A percentile compares a stretch with the other conserved stretches of the same genome.
Conservation (phyloP, 2,888 invertebrate species). For the Lasioglossum zephyrum region DNA sequence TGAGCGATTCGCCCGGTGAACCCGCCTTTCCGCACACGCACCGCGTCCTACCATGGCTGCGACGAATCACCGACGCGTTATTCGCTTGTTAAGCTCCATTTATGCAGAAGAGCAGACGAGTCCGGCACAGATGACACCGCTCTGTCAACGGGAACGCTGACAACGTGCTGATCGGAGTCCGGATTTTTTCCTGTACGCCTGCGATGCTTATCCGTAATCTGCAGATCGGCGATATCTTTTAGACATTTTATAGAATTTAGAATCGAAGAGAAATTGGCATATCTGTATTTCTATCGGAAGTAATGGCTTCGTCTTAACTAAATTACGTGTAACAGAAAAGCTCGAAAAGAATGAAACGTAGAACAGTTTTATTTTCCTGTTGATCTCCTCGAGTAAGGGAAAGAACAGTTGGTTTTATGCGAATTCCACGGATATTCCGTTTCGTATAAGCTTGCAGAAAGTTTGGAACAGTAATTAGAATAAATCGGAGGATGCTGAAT, state of each 20-base stretch:
- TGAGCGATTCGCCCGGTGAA: constrained; percentile 4
- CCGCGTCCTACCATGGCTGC: not conserved
- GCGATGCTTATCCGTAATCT: not conserved
- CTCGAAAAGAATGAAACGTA: not conserved
- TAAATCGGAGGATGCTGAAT: not conserved
- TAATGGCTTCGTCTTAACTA: not conserved
- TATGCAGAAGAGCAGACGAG: not conserved
- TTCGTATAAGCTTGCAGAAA: not conserved
- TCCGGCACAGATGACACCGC: constrained; percentile 1
- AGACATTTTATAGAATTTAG: not conserved
- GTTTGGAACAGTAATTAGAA: not conserved
- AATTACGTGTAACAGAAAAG: not conserved
- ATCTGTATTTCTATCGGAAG: not conserved
- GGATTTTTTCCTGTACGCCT: not conserved
- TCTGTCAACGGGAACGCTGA: not conserved
- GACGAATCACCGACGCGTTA: constrained; percentile 2
- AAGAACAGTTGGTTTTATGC: not conserved
- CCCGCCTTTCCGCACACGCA: not conserved
- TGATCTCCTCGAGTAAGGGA: not conserved
- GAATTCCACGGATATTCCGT: not conserved
- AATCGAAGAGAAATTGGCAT: not conserved
- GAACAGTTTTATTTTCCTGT: not conserved
- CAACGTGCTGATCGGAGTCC: not conserved
- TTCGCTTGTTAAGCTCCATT: constrained; percentile 5
- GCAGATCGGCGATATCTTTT: not conserved